phyloP scores from a whole-genome alignment of 2,888 invertebrate species.

The Acronicta leporina region DNA sequence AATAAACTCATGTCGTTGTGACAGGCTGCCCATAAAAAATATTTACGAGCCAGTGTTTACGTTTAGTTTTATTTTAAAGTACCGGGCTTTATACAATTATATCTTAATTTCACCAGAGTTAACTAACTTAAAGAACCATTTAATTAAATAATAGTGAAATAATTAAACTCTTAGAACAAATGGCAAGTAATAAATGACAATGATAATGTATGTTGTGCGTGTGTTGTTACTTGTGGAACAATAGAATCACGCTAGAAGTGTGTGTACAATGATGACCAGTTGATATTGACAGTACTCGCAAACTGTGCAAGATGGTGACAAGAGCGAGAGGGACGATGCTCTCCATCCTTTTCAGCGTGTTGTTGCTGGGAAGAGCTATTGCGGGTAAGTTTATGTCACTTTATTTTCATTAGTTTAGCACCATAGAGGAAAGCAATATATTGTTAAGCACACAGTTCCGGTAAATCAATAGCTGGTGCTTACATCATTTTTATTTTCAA shows the following conservation, averaged over 20 bases:
- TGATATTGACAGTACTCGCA: slow-evolving; percentile 64
- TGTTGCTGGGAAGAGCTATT: slow-evolving; percentile 83
- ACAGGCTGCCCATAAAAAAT: slow-evolving; percentile 11
- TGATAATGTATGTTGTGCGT: slow-evolving; percentile 32
- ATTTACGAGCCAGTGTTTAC: background rate
- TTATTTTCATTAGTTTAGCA: background rate
- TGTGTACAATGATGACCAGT: slow-evolving; percentile 64
- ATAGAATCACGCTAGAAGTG: slow-evolving; percentile 45
- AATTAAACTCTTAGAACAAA: slow-evolving; percentile 9
- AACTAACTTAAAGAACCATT: background rate
- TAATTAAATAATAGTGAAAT: slow-evolving; percentile 14
- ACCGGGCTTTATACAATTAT: slow-evolving; percentile 3
- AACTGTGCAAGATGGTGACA: slow-evolving; percentile 74
- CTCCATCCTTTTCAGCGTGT: slow-evolving; percentile 83
- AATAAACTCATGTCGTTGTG: background rate
- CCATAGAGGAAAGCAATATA: no score
- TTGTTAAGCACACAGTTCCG: background rate
- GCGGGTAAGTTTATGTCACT: slow-evolving; percentile 72
- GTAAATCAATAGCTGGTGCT: background rate
- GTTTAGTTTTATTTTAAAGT: slow-evolving; percentile 6
- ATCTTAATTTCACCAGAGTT: background rate
- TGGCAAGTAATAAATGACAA: slow-evolving; percentile 28
- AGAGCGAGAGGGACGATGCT: slow-evolving; percentile 76
- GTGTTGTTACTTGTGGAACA: slow-evolving; percentile 25
- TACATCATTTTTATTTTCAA: background rate